Evolutionary conservation across 2,113 vertebrate genomes (phyloP).

Genomic region (Hippocampus zosterae): DNA sequence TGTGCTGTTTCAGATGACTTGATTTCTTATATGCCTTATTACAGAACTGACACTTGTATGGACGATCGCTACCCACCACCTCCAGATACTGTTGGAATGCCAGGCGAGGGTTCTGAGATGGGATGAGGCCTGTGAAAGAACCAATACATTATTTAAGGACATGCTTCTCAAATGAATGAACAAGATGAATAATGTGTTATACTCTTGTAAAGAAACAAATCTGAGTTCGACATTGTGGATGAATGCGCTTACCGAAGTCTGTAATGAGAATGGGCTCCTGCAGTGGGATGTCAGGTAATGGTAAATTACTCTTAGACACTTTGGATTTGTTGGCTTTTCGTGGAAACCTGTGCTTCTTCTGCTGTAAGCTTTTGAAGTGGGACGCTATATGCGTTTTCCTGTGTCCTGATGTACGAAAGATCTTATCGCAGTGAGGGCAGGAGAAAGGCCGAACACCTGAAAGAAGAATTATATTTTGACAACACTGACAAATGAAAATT

Average conservation of each 20-base stretch:
- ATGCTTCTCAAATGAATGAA: background rate
- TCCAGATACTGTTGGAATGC: slow-evolving; percentile 89
- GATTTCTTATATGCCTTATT: slow-evolving; percentile 97
- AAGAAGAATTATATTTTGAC: background rate
- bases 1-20: slow-evolving; percentile 96
- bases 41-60: slow-evolving; percentile 94
- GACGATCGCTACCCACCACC: slow-evolving; percentile 86
- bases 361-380: slow-evolving; percentile 89
- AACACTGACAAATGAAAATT: background rate
- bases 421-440: slow-evolving; percentile 97
- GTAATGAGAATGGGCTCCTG: slow-evolving; percentile 99
- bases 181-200: background rate
- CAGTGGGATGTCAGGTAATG: slow-evolving; percentile 88
- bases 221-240: background rate
- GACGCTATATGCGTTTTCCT: slow-evolving; percentile 95
- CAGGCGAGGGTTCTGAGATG: slow-evolving; percentile 83
- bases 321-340: slow-evolving; percentile 84
- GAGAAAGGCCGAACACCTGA: slow-evolving; percentile 91
- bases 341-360: slow-evolving; percentile 88
- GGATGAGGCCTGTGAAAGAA: slow-evolving; percentile 81
- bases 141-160: background rate
- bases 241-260: slow-evolving; percentile 81
- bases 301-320: slow-evolving; percentile 79
- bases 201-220: background rate
- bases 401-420: slow-evolving; percentile 94